A percentile compares a stretch with the other conserved stretches of the same genome.
These are phyloP conservation scores for Bombylius discolor DNA, from an alignment of 2,888 invertebrate genomes.

Conservation along the genomic window DNA sequence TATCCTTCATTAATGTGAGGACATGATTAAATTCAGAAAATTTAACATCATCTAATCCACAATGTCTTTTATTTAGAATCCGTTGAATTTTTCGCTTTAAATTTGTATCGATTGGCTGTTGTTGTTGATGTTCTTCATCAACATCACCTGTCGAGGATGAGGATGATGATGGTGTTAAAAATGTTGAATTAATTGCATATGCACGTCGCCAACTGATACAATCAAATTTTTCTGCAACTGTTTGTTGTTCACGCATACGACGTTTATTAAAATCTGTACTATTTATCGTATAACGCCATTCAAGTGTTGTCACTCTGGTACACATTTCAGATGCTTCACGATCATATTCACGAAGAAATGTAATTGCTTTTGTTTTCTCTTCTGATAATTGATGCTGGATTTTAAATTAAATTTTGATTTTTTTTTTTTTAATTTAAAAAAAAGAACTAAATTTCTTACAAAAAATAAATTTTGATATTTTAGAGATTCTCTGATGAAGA, in stretches of 20 bases:
- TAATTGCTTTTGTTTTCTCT: conserved; percentile 42
- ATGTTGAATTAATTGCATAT: conserved; percentile 49
- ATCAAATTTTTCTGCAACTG: conserved; percentile 58
- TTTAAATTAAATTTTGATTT: too few species aligned
- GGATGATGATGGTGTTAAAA: background rate
- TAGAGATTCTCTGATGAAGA: too few species aligned
- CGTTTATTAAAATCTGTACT: conserved; percentile 58
- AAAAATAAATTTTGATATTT: too few species aligned
- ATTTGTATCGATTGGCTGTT: conserved; percentile 40
- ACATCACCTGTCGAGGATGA: conserved; percentile 20
- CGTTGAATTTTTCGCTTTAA: conserved; percentile 55
- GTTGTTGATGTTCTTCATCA: too few species aligned
- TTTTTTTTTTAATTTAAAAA: too few species aligned
- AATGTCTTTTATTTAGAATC: conserved; percentile 56
- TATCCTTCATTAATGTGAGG: conserved; percentile 65
- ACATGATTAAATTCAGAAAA: conserved; percentile 53
- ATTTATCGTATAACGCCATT: conserved; percentile 67
- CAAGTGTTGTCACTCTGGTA: conserved; percentile 53
- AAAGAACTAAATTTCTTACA: too few species aligned
- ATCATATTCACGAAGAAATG: conserved; percentile 60
- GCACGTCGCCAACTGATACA: conserved; percentile 62
- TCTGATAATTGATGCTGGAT: background rate
- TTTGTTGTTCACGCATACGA: conserved; percentile 58
- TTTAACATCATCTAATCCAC: conserved; percentile 61
- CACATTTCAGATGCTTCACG: conserved; percentile 60